phyloP scores from a whole-genome alignment of 2,888 invertebrate genomes.

The Eudasyphora cyanicolor region DNA sequence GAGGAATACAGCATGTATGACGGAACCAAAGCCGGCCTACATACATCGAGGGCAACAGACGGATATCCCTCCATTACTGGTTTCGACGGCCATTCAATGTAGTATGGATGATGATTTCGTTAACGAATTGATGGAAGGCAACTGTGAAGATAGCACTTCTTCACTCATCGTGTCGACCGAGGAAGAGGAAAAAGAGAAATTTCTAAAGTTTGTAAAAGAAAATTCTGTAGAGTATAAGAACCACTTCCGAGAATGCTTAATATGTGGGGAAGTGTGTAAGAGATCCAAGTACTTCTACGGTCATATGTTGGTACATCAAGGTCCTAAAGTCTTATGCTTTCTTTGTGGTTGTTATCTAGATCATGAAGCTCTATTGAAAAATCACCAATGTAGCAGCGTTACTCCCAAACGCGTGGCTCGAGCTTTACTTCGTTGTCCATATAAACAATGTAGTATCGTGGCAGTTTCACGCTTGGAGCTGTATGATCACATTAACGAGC shows the following conservation, averaged over 20 bases:
- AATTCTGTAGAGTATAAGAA: slow-evolving; percentile 67
- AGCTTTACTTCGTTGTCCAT: slow-evolving; percentile 68
- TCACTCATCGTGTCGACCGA: too few relatives aligned
- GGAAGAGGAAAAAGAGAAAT: slow-evolving; percentile 41
- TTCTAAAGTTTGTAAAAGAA: slow-evolving; percentile 65
- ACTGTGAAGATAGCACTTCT: too few relatives aligned
- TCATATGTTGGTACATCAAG: slow-evolving; percentile 71
- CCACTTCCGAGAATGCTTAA: slow-evolving; percentile 69
- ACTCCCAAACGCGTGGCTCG: neutral
- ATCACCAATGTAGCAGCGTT: slow-evolving; percentile 65
- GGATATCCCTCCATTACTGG: neutral
- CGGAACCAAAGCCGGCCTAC: slow-evolving; percentile 5
- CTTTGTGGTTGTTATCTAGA: slow-evolving; percentile 68
- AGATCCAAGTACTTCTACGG: slow-evolving; percentile 50
- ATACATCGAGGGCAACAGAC: slow-evolving; percentile 62
- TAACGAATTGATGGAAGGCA: too few relatives aligned
- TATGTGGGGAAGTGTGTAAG: slow-evolving; percentile 71
- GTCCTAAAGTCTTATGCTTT: slow-evolving; percentile 68
- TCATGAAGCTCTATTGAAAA: slow-evolving; percentile 51
- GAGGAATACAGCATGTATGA: slow-evolving; percentile 8
- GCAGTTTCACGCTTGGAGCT: slow-evolving; percentile 67
- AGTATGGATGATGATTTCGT: slow-evolving; percentile 45
- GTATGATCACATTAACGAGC: slow-evolving; percentile 67
- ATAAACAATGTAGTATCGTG: slow-evolving; percentile 65
- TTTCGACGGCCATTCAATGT: slow-evolving; percentile 69